Conservation (phyloP, 2,113 vertebrate species). For the Melanerpes aurifrons region DNA sequence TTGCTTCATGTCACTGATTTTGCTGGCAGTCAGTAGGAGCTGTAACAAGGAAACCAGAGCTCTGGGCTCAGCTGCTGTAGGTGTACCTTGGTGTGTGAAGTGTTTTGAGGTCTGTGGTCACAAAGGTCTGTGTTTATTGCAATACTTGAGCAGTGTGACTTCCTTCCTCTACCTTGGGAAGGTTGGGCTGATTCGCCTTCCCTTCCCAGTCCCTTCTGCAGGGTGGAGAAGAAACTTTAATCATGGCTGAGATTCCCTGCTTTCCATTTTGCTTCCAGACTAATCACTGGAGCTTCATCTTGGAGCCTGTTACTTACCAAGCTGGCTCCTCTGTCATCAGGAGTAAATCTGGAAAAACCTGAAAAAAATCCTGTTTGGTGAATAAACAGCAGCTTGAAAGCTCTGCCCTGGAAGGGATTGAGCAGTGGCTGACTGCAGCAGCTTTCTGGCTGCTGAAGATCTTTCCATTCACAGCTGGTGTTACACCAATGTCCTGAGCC, state of each 20-base stretch:
- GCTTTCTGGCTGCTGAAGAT: not conserved
- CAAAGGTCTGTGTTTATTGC: not conserved
- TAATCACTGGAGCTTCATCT: not conserved
- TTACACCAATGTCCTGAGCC: not conserved
- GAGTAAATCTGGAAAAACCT: conserved; percentile 36
- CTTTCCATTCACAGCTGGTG: not conserved
- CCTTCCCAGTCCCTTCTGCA: not conserved
- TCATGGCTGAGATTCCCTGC: not conserved
- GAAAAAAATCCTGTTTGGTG: not conserved
- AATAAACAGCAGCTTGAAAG: not conserved
- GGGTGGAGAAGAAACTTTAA: not conserved
- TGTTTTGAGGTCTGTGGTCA: not conserved
- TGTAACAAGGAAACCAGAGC: not conserved
- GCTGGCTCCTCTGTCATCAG: not conserved
- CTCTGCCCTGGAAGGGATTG: not conserved
- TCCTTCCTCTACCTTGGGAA: not conserved
- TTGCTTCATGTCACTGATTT: too few species aligned
- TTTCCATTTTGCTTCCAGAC: conserved; percentile 18
- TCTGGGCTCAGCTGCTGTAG: not conserved
- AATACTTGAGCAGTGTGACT: fast-evolving
- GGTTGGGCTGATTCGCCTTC: not conserved
- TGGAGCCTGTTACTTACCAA: not conserved
- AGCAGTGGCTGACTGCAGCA: not conserved
- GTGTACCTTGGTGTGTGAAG: not conserved
- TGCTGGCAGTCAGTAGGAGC: not conserved